Evolutionary conservation across 2,797 vertebrate genomes (phyloP).

Genomic region (Coluber constrictor): DNA sequence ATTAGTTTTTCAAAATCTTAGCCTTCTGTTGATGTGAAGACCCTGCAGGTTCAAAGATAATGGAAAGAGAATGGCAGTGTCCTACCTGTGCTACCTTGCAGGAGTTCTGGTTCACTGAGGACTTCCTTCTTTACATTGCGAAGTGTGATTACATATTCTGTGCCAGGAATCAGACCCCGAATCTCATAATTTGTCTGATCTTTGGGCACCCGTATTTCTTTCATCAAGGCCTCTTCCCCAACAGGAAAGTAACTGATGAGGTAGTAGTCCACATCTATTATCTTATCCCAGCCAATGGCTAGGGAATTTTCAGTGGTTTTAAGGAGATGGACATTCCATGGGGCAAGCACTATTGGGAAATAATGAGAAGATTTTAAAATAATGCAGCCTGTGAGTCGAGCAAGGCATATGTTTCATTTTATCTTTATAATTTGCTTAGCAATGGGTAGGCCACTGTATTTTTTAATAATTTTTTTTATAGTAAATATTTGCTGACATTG

Average conservation of each 20-base stretch:
- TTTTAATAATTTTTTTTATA: not conserved
- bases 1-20: not conserved
- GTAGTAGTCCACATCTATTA: conserved; percentile 78
- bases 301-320: conserved; percentile 77
- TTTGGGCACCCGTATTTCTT: conserved; percentile 75
- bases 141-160: conserved; percentile 78
- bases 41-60: not conserved
- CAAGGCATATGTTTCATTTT: not conserved
- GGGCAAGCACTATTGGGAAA: conserved; percentile 71
- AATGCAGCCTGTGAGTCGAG: not conserved
- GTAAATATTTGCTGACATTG: not conserved
- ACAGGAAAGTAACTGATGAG: conserved; percentile 79
- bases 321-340: conserved; percentile 77
- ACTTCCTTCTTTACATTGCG: conserved; percentile 73
- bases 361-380: not conserved
- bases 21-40: not conserved
- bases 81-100: conserved; percentile 82
- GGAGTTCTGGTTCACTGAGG: conserved; percentile 73
- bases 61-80: not conserved
- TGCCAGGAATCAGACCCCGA: conserved; percentile 72
- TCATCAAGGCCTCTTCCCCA: conserved; percentile 56
- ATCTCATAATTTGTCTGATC: conserved; percentile 77
- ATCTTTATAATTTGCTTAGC: not conserved
- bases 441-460: not conserved
- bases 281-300: conserved; percentile 80